These are phyloP conservation scores for Sarcophaga subvicina DNA, from an alignment of 2,888 invertebrate genomes.

Conservation along the genomic window DNA sequence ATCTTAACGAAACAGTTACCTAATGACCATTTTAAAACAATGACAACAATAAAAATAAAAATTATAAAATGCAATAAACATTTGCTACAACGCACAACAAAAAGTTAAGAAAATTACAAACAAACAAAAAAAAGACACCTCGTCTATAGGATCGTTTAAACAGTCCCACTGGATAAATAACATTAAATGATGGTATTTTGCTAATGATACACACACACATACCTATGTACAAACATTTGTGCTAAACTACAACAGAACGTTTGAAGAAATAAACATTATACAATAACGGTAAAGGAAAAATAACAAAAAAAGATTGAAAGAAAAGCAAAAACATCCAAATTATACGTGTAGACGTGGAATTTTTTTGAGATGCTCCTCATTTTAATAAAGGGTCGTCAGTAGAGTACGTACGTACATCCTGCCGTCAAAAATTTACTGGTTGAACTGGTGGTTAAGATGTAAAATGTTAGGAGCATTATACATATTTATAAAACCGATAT, in stretches of 20 bases:
- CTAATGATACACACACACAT: slow-evolving; percentile 4
- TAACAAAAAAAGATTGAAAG: background rate
- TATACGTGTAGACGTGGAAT: slow-evolving; percentile 37
- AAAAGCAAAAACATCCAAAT: slow-evolving; percentile 23
- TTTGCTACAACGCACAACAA: slow-evolving; percentile 29
- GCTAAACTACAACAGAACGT: background rate
- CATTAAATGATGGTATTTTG: slow-evolving; percentile 41
- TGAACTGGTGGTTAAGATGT: no score
- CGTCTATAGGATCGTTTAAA: slow-evolving; percentile 46
- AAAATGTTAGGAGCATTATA: no score
- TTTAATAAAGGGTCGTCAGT: slow-evolving; percentile 28
- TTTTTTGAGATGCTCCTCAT: background rate
- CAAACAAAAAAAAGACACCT: slow-evolving; percentile 28
- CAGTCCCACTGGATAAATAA: slow-evolving; percentile 63
- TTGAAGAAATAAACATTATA: background rate
- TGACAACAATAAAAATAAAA: slow-evolving; percentile 57
- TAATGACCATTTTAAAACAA: slow-evolving; percentile 58
- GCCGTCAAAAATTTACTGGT: no score
- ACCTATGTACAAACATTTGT: background rate
- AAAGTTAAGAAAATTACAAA: slow-evolving; percentile 44
- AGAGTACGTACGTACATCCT: no score
- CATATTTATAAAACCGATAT: no score
- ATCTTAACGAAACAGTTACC: slow-evolving; percentile 15
- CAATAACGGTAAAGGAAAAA: background rate
- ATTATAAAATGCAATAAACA: slow-evolving; percentile 60